Evolutionary conservation across 2,797 vertebrate genomes (phyloP), one percentile per base, ranked within the genome.

Genomic region (Periophthalmus magnuspinnatus): DNA sequence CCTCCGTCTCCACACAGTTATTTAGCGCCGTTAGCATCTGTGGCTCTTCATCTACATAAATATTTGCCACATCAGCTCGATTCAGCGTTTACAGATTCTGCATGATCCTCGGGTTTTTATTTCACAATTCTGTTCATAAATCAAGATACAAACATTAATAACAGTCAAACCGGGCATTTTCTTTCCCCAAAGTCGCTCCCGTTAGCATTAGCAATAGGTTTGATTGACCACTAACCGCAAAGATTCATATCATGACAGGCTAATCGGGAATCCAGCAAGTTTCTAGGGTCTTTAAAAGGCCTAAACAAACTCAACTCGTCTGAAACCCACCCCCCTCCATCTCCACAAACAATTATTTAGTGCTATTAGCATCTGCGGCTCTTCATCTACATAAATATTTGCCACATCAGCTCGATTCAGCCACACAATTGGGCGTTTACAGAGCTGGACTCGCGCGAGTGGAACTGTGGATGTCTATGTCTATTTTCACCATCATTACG

Each of bases 401-500:
- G 62, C 62, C 22, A 28, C 21, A 47, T 64, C 62, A 64, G 62
- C 62, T 41, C 41, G 41, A 47, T 64, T 64, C 22, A 64, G 47
- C 38, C 61, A 47, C 61, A 63, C 61, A 63, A 63, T 63, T 63
- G 61, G 62, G 71, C 50, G 59, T 70, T 69, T 56, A 55, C 38
- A 47, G 61, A 22, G 41, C 2, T 19, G 41, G 22, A 64, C 41
- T 47, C 62, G 38, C 9, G 36, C 32, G 38, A 33, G 61, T 36
- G 60, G 45, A 84, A 84, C 83, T 81, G 57, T 74, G 80, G 79
- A 85, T 16, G 93, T 93, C 83, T 92, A 90, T 90, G 93, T 93
- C 84, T 91, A 90, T 91, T 93, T 94, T 94, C 93, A 93, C 88
- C 91, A 93, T 93, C 92, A 92, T 94, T 95, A 94, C 92, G 92